Evolutionary conservation across 2,113 vertebrate species (phyloP).

Genomic region (Hyaena hyaena): DNA sequence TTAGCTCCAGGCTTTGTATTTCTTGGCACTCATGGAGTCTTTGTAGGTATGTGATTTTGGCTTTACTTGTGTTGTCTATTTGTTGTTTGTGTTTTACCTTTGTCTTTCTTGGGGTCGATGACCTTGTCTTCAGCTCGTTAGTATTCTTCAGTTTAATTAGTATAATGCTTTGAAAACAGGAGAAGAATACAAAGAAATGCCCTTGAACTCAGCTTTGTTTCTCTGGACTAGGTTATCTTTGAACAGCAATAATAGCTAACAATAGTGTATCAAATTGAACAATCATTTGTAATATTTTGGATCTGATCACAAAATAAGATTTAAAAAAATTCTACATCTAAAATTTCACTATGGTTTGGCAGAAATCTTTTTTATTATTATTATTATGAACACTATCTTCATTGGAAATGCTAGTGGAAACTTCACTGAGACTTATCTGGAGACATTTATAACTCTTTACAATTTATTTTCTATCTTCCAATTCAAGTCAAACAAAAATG

Average conservation of each 20-base stretch:
- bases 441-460: slow-evolving; percentile 59
- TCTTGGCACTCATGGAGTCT: not conserved
- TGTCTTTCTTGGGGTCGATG: not conserved
- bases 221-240: slow-evolving; percentile 38
- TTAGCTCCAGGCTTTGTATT: not conserved
- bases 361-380: not conserved
- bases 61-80: not conserved
- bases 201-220: not conserved
- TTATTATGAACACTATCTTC: slow-evolving; percentile 63
- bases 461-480: slow-evolving; percentile 64
- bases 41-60: slow-evolving; percentile 3
- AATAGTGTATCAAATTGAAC: slow-evolving; percentile 45
- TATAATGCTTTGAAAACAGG: not conserved
- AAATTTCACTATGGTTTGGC: slow-evolving; percentile 75
- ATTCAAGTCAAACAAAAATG: slow-evolving; percentile 60
- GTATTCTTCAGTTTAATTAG: not conserved
- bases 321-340: slow-evolving; percentile 51
- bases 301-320: slow-evolving; percentile 58
- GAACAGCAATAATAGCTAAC: slow-evolving; percentile 51
- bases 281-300: slow-evolving; percentile 61
- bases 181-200: not conserved
- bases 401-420: slow-evolving; percentile 74
- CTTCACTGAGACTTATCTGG: slow-evolving; percentile 61
- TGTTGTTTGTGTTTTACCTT: not conserved
- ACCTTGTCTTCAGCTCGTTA: not conserved